Conservation (phyloP, 2,888 invertebrate species). For the Teleiodes luculella region DNA sequence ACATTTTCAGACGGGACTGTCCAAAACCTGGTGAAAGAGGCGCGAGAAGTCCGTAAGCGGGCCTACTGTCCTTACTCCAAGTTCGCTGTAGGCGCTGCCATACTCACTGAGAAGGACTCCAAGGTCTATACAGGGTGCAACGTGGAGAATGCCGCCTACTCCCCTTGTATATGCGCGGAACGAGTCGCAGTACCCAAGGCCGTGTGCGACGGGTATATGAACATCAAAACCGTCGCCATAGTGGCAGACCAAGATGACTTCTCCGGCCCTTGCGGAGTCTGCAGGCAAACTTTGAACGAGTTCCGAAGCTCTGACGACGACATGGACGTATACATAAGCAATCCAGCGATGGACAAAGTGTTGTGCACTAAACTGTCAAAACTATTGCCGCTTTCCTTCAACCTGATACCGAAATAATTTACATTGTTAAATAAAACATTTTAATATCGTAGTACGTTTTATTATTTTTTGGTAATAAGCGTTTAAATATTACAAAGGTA, state of each 20-base stretch:
- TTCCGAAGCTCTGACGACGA: conserved; percentile 81
- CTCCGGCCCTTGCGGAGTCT: conserved; percentile 92
- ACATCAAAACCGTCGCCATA: conserved; percentile 85
- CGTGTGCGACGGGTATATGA: conserved; percentile 87
- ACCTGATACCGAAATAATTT: not conserved
- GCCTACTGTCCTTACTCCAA: conserved; percentile 93
- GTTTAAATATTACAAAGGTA: not conserved
- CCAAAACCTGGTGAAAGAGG: conserved; percentile 81
- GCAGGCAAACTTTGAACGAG: conserved; percentile 89
- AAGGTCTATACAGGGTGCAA: conserved; percentile 88
- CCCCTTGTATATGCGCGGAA: conserved; percentile 45
- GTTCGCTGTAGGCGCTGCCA: conserved; percentile 91
- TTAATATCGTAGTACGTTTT: not conserved
- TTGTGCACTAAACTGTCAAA: conserved; percentile 80
- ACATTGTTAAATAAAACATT: not conserved
- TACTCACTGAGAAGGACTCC: conserved; percentile 76
- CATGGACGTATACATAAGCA: conserved; percentile 85
- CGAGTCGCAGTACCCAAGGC: conserved; percentile 88
- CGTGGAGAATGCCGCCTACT: conserved; percentile 90
- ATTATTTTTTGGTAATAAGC: not conserved
- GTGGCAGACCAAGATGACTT: conserved; percentile 83
- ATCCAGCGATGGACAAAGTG: conserved; percentile 82
- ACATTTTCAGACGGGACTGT: conserved; percentile 70
- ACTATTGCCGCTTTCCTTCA: conserved; percentile 79
- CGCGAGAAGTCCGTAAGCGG: conserved; percentile 79